Percentiles rank a stretch among this genome's conserved stretches.
Evolutionary conservation across 2,888 invertebrate genomes (phyloP).

Genomic region (Zygaena filipendulae): DNA sequence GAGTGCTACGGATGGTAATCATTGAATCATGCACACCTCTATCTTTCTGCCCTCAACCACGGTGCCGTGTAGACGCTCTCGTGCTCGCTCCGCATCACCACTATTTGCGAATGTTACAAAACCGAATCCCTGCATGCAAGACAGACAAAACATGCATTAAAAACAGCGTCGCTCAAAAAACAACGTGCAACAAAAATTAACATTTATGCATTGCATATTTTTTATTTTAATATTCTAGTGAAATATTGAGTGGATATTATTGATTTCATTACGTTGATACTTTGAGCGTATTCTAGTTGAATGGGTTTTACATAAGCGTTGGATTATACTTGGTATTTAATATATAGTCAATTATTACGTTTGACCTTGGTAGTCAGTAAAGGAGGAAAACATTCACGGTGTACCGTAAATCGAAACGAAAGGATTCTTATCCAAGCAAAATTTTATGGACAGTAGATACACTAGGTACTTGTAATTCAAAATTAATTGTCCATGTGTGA

Average conservation of each 20-base stretch:
- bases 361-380: conserved; percentile 55
- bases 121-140: conserved; percentile 99
- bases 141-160: conserved; percentile 96
- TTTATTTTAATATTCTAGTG: conserved; percentile 60
- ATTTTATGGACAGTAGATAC: conserved; percentile 43
- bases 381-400: conserved; percentile 44
- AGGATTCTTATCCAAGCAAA: conserved; percentile 35
- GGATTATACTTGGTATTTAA: conserved; percentile 52
- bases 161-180: conserved; percentile 83
- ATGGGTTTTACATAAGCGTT: conserved; percentile 67
- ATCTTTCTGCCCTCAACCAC: conserved; percentile 99
- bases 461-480: too few species aligned
- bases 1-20: conserved; percentile 71
- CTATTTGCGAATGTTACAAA: conserved; percentile 99
- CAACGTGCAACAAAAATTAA: conserved; percentile 81
- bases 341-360: conserved; percentile 43
- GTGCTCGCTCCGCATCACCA: conserved; percentile 99
- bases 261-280: conserved; percentile 62
- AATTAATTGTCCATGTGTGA: too few species aligned
- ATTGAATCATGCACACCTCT: conserved; percentile 97
- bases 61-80: conserved; percentile 99
- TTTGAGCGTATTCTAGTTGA: conserved; percentile 68
- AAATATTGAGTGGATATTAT: conserved; percentile 59
- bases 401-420: conserved; percentile 25
- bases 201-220: conserved; percentile 71